A percentile compares a stretch with the other conserved stretches of the same genome.
These are phyloP conservation scores for Caenorhabditis briggsae DNA, from an alignment of 1,140 invertebrate species.

Conservation along the genomic window DNA sequence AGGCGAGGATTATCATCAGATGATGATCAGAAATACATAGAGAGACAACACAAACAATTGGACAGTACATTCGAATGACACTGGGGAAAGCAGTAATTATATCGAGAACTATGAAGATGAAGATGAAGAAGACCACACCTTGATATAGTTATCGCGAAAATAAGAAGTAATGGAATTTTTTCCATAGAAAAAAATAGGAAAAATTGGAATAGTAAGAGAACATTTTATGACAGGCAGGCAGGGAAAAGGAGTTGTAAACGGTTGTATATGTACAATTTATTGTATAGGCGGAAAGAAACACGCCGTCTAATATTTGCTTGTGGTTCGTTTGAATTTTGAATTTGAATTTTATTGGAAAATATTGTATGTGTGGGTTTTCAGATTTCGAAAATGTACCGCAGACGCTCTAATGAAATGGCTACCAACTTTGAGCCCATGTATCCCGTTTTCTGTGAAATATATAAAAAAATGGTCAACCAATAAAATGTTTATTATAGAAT, in stretches of 20 bases:
- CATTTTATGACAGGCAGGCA: conserved; percentile 1
- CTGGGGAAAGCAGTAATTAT: conserved; percentile 46
- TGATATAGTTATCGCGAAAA: background rate
- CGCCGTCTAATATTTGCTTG: background rate
- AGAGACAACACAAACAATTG: conserved; percentile 50
- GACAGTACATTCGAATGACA: conserved; percentile 44
- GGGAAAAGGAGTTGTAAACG: background rate
- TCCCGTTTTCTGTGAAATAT: too few relatives aligned
- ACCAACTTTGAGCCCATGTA: too few relatives aligned
- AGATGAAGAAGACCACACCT: conserved; percentile 24
- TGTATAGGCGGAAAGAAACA: background rate
- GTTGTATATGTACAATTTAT: background rate
- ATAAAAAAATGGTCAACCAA: too few relatives aligned
- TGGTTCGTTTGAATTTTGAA: too few relatives aligned
- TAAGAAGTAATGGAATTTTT: background rate
- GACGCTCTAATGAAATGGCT: too few relatives aligned
- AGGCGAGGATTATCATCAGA: conserved; percentile 42
- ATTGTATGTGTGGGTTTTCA: too few relatives aligned
- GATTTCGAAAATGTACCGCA: too few relatives aligned
- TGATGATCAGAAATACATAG: conserved; percentile 39
- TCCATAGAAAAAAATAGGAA: background rate
- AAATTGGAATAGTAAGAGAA: background rate
- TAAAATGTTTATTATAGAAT: too few relatives aligned
- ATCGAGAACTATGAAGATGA: background rate
- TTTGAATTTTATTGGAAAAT: too few relatives aligned